Conservation (phyloP, 2,888 invertebrate species). For the Neria commutata region DNA sequence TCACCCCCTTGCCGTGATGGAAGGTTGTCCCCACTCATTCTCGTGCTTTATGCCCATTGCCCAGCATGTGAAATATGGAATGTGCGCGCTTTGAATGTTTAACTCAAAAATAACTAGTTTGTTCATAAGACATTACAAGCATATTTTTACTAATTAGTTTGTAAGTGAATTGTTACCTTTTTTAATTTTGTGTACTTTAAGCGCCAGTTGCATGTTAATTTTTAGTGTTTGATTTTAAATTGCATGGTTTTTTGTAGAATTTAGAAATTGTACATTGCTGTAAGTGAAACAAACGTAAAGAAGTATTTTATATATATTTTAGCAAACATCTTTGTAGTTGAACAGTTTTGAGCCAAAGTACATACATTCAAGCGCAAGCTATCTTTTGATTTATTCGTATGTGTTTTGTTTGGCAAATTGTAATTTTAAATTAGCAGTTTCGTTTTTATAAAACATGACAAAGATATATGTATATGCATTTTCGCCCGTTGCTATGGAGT, state of each 20-base stretch:
- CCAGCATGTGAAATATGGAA: not conserved
- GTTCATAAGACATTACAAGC: not conserved
- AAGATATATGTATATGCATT: not conserved
- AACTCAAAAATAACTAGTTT: not conserved
- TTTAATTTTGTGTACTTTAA: not conserved
- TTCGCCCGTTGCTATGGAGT: not conserved
- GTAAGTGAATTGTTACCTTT: too few species aligned
- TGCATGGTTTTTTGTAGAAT: not conserved
- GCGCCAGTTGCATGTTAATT: not conserved
- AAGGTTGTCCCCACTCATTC: not conserved
- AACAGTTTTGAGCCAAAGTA: too few species aligned
- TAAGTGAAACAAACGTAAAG: constrained; percentile 7
- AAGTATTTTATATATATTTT: constrained; percentile 8
- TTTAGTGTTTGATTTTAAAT: not conserved
- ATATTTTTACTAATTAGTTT: not conserved
- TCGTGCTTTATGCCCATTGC: not conserved
- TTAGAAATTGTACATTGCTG: not conserved
- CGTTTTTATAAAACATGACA: not conserved
- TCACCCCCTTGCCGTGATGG: not conserved
- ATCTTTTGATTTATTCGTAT: constrained; percentile 4
- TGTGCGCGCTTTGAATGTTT: constrained; percentile 29
- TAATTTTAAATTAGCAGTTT: constrained; percentile 10
- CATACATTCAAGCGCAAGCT: not conserved
- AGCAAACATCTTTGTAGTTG: too few species aligned
- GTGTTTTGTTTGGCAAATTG: not conserved